Base-by-base conservation (phyloP, 2,113 vertebrate genomes). In the Oophaga pumilio region DNA sequence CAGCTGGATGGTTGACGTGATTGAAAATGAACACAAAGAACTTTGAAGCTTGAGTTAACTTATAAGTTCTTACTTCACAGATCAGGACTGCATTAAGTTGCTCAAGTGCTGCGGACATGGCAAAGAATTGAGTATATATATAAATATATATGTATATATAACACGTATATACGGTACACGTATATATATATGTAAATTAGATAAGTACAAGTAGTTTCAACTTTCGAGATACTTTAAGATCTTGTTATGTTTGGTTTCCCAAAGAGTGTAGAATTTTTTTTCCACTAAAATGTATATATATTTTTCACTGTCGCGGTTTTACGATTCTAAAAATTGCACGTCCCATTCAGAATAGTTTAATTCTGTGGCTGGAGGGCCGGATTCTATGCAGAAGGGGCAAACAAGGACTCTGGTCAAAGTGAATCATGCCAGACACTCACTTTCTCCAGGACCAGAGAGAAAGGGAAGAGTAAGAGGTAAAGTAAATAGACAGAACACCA, bases 361-460 rank as follows among this genome's bases (percentile, higher is more conserved):
- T 53, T 68, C 12, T 68, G 79, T 33, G 81, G 64, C 66, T 82
- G 33, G 24, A 82, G 24, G 64, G 78, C 53, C 57, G 76, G 56
- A 69, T 57, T 33, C 71, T 87, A 56, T 87, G 56, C 52, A 64
- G 68, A 57, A 50, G 81, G 87, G 87, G 87, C 87, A 88, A 84
- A 68, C 73, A 77, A 88, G 87, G 87, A 88, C 87, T 84, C 59
- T 66, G 53, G 71, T 64, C 50, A 33, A 68, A 62, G 68, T 77
- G 87, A 88, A 84, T 88, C 80, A 88, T 82, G 28, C 69, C 79
- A 87, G 79, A 87, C 79, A 28, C 59, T 83, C 49, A 83, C 80
- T 84, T 76, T 76, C 80, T 83, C 80, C 71, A 88, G 77, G 57
- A 56, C 73, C 6, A 76, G 85, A 84, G 85, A 81, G 49, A 84